Conservation (phyloP, 1,140 invertebrate genomes). For the Solenopsis fugax region DNA sequence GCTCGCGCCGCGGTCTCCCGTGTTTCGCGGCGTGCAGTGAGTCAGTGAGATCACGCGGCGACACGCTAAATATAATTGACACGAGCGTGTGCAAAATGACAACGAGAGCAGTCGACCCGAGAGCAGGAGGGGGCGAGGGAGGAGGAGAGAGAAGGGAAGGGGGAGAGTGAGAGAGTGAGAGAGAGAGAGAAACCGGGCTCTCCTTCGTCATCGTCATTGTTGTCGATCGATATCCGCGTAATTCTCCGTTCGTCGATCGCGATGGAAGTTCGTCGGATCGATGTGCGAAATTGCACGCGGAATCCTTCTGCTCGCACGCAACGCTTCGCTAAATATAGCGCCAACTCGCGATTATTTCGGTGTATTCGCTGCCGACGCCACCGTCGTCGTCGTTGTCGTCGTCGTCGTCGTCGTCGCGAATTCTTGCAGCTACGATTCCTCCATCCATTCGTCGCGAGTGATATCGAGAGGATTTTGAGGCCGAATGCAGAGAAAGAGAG, state of each 20-base stretch:
- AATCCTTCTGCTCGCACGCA: slow-evolving; percentile 27
- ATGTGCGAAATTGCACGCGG: slow-evolving; percentile 25
- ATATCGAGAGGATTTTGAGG: slow-evolving; percentile 49
- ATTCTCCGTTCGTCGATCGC: not conserved
- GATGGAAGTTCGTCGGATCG: not conserved
- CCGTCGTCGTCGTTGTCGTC: not conserved
- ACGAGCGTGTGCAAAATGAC: slow-evolving; percentile 62
- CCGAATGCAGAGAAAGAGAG: slow-evolving; percentile 12
- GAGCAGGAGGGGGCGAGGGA: not conserved
- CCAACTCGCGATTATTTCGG: slow-evolving; percentile 57
- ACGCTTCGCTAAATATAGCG: slow-evolving; percentile 54
- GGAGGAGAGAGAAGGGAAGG: too few relatives aligned
- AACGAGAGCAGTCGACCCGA: slow-evolving; percentile 9
- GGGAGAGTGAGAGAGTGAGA: not conserved
- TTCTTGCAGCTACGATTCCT: slow-evolving; percentile 62
- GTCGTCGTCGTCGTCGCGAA: not conserved
- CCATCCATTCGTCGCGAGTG: slow-evolving; percentile 37
- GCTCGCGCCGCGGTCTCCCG: slow-evolving; percentile 8
- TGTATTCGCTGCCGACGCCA: slow-evolving; percentile 26
- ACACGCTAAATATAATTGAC: slow-evolving; percentile 76
- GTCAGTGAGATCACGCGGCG: slow-evolving; percentile 70
- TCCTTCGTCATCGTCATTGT: not conserved
- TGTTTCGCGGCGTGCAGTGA: slow-evolving; percentile 59
- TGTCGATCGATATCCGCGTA: slow-evolving; percentile 21
- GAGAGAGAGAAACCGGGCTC: not conserved